Evolutionary conservation across 2,113 vertebrate species (phyloP), one percentile per base, ranked within the genome.

Genomic region (Corapipo altera): DNA sequence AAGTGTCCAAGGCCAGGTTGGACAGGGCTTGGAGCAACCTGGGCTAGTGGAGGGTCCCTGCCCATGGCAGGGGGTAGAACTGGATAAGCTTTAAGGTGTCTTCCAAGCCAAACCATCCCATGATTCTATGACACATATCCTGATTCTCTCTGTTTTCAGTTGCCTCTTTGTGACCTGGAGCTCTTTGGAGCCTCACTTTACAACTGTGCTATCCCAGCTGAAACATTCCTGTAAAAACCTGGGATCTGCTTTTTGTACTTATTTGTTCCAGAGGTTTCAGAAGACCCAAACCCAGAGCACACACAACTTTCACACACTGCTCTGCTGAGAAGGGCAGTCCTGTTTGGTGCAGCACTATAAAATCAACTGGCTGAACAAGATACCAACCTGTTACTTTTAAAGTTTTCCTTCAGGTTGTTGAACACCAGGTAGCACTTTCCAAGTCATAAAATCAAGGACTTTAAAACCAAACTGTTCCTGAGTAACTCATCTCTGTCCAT

Each of bases 281-380:
- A 41, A 66, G 61, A 48, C 15, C 41, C 44, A 80, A 86, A 46
- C 1, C 28, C 37, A 39, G 30, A 74, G 70, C 33, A 17, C 6
- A 48, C 0, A 1, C 28, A 78, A 8, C 49, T 30, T 52, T 8
- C 51, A 81, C 16, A 39, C 4, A 0, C 28, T 21, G 3, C 11
- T 55, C 9, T 67, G 81, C 51, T 58, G 32, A 21, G 23, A 32
- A 24, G 15, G 37, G 70, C 35, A 83, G 46, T 10, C 2, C 52
- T 39, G 8, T 3, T 43, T 44, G 5, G 2, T 54, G 71, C 43
- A 74, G 65, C 52, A 58, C 32, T 12, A 3, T 0, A 28, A 6
- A 69, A 83, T 41, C 7, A 27, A n/a, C 43, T 7, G 28, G 32
- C 23, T 58, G 51, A 86, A 39, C 30, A n/a, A 72, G 1, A 10